A percentile compares a stretch with the other conserved stretches of the same genome.
Evolutionary conservation across 2,888 invertebrate genomes (phyloP).

Genomic region (Dione juno): DNA sequence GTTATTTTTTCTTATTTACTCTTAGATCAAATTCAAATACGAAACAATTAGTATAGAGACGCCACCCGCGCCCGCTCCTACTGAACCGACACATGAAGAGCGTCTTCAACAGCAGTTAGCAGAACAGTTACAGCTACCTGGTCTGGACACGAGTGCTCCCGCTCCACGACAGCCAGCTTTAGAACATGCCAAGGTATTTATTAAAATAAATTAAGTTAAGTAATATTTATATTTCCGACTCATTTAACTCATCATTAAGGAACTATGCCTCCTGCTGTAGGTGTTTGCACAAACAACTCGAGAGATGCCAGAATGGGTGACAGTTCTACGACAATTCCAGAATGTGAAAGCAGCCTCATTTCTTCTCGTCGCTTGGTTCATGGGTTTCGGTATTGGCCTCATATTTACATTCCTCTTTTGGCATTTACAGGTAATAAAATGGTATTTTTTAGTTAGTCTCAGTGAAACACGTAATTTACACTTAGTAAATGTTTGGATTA

Average conservation of each 20-base stretch:
- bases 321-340: constrained; percentile 94
- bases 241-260: background rate
- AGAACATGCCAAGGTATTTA: constrained; percentile 85
- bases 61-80: constrained; percentile 84
- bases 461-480: background rate
- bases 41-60: constrained; percentile 71
- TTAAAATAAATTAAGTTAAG: background rate
- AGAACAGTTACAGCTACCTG: constrained; percentile 91
- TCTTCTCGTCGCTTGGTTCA: constrained; percentile 98
- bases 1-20: background rate
- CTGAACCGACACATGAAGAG: constrained; percentile 86
- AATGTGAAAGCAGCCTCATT: constrained; percentile 95
- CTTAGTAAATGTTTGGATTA: background rate
- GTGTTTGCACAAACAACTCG: constrained; percentile 96
- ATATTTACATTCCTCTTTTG: constrained; percentile 99
- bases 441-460: background rate
- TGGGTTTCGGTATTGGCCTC: constrained; percentile 99
- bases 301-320: constrained; percentile 96
- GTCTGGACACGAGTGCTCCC: constrained; percentile 87
- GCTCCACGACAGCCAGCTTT: constrained; percentile 53
- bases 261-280: constrained; percentile 46
- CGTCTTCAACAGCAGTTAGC: constrained; percentile 92
- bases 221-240: background rate
- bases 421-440: constrained; percentile 93
- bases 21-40: constrained; percentile 86